phyloP scores from a whole-genome alignment of 2,113 vertebrate genomes.

The Geococcyx californianus region DNA sequence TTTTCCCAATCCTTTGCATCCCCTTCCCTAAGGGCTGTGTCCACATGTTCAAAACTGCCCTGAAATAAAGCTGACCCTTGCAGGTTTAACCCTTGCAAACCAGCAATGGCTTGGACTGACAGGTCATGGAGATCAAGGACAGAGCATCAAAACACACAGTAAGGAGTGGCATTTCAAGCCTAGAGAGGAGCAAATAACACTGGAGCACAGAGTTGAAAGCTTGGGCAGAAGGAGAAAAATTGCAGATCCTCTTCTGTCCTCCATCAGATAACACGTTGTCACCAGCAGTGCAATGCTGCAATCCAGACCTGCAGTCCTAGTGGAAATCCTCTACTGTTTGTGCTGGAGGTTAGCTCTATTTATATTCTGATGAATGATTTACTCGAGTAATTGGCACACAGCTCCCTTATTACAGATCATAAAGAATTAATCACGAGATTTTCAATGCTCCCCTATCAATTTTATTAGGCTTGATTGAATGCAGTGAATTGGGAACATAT shows the following conservation, averaged over 20 bases:
- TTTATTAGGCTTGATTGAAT: slow-evolving; percentile 68
- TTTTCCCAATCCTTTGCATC: background rate
- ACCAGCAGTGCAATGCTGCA: slow-evolving; percentile 16
- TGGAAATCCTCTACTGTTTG: slow-evolving; percentile 61
- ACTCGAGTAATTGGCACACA: slow-evolving; percentile 65
- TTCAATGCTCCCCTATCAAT: slow-evolving; percentile 65
- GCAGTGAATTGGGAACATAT: slow-evolving; percentile 46
- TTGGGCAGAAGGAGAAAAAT: background rate
- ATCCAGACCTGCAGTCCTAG: slow-evolving; percentile 31
- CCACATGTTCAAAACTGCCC: background rate
- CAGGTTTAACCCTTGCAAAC: background rate
- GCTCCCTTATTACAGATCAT: slow-evolving; percentile 67
- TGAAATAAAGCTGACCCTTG: background rate
- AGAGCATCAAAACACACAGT: background rate
- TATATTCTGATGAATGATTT: slow-evolving; percentile 73
- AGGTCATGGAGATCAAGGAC: background rate
- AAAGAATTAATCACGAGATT: slow-evolving; percentile 69
- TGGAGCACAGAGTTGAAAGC: background rate
- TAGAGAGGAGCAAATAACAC: background rate
- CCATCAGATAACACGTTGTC: background rate
- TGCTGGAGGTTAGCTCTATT: slow-evolving; percentile 67
- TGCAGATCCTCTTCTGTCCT: background rate
- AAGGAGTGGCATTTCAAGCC: background rate
- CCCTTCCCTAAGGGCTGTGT: background rate
- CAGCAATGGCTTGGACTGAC: background rate